Conservation (phyloP, 1,140 invertebrate species). For the Leptonema lineaticorne region DNA sequence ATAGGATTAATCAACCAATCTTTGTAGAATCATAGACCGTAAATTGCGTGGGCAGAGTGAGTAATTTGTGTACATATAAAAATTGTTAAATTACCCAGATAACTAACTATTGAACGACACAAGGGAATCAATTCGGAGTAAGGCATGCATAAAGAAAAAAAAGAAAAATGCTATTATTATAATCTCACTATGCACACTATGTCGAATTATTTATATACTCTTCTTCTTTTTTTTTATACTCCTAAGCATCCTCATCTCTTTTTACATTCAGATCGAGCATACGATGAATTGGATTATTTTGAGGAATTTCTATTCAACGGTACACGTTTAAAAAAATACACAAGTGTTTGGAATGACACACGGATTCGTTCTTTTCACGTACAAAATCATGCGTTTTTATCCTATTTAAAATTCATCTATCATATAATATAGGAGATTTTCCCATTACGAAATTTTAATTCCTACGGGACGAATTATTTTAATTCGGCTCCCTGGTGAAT, state of each 20-base stretch:
- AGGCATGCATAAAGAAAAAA: slow-evolving; percentile 27
- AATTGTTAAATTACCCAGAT: background rate
- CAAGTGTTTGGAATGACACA: background rate
- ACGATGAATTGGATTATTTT: slow-evolving; percentile 2
- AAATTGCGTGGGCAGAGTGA: background rate
- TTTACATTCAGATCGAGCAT: no score
- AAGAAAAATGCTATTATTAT: slow-evolving; percentile 22
- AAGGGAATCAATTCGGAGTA: slow-evolving; percentile 21
- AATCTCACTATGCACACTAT: background rate
- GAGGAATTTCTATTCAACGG: slow-evolving; percentile 5
- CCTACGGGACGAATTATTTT: no score
- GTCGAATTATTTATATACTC: slow-evolving; percentile 10
- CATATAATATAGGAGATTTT: background rate
- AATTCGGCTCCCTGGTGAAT: no score
- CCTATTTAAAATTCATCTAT: no score
- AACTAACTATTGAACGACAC: slow-evolving; percentile 7
- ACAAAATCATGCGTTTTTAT: no score
- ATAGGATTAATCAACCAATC: no score
- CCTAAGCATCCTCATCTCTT: no score
- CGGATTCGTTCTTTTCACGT: background rate
- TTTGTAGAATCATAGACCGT: background rate
- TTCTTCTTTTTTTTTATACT: no score
- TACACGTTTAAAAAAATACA: background rate
- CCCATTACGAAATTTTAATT: background rate
- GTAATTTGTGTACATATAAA: background rate